These are phyloP conservation scores for Apamea sordens DNA, from an alignment of 2,888 invertebrate species.

Conservation along the genomic window DNA sequence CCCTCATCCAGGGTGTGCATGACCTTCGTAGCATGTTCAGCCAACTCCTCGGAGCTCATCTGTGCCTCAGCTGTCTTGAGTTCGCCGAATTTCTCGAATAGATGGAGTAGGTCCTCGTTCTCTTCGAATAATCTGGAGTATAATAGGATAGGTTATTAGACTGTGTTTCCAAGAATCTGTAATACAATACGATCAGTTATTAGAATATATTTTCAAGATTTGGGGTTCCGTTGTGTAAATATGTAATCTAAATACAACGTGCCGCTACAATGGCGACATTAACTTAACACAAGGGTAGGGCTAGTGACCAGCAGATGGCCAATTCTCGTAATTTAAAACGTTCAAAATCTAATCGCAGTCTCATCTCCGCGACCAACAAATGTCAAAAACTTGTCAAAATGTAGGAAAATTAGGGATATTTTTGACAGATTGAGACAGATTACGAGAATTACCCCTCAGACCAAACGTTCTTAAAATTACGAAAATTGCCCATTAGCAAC, in stretches of 20 bases:
- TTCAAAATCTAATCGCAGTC: too few species aligned
- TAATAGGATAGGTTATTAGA: background rate
- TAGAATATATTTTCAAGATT: background rate
- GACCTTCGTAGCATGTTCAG: constrained; percentile 96
- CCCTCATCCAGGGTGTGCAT: constrained; percentile 97
- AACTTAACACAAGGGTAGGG: too few species aligned
- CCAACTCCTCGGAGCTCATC: constrained; percentile 94
- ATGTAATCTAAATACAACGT: background rate
- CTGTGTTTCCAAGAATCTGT: background rate
- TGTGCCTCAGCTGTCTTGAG: constrained; percentile 94
- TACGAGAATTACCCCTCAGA: too few species aligned
- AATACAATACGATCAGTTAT: background rate
- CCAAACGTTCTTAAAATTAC: too few species aligned
- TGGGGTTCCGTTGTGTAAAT: background rate
- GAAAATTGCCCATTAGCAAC: too few species aligned
- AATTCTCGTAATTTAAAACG: too few species aligned
- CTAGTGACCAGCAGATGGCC: too few species aligned
- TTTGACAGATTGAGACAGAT: too few species aligned
- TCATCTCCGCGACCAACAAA: too few species aligned
- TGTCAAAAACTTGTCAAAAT: too few species aligned
- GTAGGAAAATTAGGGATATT: too few species aligned
- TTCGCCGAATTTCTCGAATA: constrained; percentile 95
- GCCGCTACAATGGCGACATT: too few species aligned
- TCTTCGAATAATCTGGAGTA: constrained; percentile 95
- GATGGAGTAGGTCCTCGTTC: constrained; percentile 93